These are phyloP conservation scores for Penaeus monodon DNA, from an alignment of 2,888 invertebrate genomes.

Conservation along the genomic window DNA sequence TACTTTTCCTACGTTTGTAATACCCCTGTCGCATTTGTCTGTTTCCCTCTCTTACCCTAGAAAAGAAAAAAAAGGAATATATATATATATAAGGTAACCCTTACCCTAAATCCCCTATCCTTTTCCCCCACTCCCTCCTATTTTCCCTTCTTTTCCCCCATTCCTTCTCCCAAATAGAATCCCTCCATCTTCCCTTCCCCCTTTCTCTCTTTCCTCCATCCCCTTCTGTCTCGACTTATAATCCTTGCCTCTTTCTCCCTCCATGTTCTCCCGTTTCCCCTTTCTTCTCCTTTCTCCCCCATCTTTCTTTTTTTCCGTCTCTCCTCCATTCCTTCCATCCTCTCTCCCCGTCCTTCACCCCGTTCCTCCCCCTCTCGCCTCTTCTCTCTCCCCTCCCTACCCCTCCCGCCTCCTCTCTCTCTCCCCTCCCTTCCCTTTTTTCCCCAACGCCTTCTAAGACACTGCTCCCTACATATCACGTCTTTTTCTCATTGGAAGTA, in stretches of 20 bases:
- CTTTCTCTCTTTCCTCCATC: neutral
- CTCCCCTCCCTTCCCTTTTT: neutral
- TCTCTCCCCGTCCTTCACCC: neutral
- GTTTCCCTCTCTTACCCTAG: conserved; percentile 14
- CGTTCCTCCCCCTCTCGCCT: neutral
- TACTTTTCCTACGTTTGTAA: conserved; percentile 41
- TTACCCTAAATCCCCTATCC: too few species aligned
- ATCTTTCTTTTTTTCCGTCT: too few species aligned
- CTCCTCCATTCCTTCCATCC: neutral
- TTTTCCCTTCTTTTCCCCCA: neutral
- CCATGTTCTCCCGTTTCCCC: too few species aligned
- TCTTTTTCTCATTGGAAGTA: conserved; percentile 51
- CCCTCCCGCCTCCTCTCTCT: too few species aligned
- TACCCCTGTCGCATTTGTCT: conserved; percentile 29
- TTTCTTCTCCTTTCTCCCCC: too few species aligned
- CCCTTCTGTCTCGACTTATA: neutral
- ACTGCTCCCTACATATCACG: conserved; percentile 56
- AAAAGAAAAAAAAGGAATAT: neutral
- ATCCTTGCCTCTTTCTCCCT: too few species aligned
- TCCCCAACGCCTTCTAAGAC: neutral
- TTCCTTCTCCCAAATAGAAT: neutral
- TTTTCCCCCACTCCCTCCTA: neutral
- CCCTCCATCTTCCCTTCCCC: neutral
- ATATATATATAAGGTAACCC: too few species aligned
- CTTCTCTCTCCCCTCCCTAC: neutral